Conservation (phyloP, 2,888 invertebrate genomes). For the Galeruca laticollis region DNA sequence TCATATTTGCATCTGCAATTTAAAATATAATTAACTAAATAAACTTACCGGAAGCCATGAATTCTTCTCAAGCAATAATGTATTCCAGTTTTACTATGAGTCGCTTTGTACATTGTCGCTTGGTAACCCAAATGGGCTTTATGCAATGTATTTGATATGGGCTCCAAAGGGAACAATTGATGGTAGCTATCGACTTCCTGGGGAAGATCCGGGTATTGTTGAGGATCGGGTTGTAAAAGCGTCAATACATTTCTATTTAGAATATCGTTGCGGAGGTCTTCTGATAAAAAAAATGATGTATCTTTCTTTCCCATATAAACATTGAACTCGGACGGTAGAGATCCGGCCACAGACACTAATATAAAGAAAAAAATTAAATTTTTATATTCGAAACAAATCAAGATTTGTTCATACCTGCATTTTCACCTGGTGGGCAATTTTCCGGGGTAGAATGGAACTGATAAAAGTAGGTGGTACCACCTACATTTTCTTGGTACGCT, state of each 20-base stretch:
- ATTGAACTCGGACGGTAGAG: constrained; percentile 68
- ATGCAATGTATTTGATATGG: constrained; percentile 69
- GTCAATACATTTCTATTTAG: constrained; percentile 80
- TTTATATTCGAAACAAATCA: not conserved
- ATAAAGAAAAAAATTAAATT: not conserved
- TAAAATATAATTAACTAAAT: not conserved
- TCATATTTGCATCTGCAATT: too few relatives aligned
- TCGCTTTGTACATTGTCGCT: constrained; percentile 91
- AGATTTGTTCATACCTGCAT: constrained; percentile 15
- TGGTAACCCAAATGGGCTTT: constrained; percentile 81
- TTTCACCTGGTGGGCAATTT: constrained; percentile 54
- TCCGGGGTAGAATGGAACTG: constrained; percentile 56
- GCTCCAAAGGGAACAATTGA: constrained; percentile 88
- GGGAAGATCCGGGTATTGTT: constrained; percentile 75
- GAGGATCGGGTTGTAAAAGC: constrained; percentile 80
- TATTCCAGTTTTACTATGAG: constrained; percentile 86
- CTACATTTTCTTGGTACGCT: constrained; percentile 83
- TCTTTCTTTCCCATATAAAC: constrained; percentile 74
- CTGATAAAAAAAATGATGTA: constrained; percentile 83
- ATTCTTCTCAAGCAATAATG: constrained; percentile 89
- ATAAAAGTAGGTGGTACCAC: constrained; percentile 96
- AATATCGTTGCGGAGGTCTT: constrained; percentile 84
- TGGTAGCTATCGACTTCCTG: constrained; percentile 91
- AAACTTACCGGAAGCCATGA: constrained; percentile 78
- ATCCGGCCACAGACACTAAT: constrained; percentile 4